These are phyloP conservation scores for Mylabris phalerata DNA, from an alignment of 1,140 invertebrate genomes.

Conservation along the genomic window DNA sequence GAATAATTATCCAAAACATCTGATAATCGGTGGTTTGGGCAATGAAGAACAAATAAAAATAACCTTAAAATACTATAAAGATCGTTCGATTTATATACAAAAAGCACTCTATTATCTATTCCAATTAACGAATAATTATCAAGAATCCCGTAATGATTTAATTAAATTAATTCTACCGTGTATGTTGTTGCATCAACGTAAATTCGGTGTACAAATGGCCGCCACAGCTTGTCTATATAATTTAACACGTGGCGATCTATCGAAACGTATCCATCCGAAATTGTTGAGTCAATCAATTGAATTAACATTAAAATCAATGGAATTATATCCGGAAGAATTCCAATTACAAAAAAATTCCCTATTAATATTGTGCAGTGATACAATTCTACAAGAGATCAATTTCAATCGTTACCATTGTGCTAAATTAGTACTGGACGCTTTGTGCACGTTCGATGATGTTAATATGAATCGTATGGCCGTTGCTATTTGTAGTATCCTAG, in stretches of 20 bases:
- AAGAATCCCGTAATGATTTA: constrained; percentile 52
- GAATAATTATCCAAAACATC: constrained; percentile 18
- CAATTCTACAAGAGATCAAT: constrained; percentile 68
- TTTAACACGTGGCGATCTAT: constrained; percentile 63
- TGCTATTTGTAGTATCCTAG: constrained; percentile 71
- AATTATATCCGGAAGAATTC: constrained; percentile 55
- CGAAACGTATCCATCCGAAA: constrained; percentile 60
- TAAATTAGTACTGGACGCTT: constrained; percentile 66
- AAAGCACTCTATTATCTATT: constrained; percentile 69
- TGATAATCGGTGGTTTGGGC: constrained; percentile 35
- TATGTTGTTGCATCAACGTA: constrained; percentile 59
- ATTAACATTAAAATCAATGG: constrained; percentile 65
- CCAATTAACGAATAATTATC: constrained; percentile 45
- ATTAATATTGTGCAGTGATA: constrained; percentile 70
- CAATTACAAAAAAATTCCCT: constrained; percentile 74
- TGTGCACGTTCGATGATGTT: constrained; percentile 65
- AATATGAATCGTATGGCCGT: constrained; percentile 77
- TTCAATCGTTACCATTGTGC: constrained; percentile 71
- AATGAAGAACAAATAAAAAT: constrained; percentile 43
- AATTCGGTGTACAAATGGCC: constrained; percentile 68
- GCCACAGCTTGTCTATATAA: constrained; percentile 78
- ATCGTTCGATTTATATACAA: constrained; percentile 58
- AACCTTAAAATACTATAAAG: constrained; percentile 54
- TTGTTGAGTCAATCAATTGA: constrained; percentile 61
- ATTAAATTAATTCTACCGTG: constrained; percentile 62